Evolutionary conservation across 2,113 vertebrate genomes (phyloP).

Genomic region (Ptychochromis oligacanthus): DNA sequence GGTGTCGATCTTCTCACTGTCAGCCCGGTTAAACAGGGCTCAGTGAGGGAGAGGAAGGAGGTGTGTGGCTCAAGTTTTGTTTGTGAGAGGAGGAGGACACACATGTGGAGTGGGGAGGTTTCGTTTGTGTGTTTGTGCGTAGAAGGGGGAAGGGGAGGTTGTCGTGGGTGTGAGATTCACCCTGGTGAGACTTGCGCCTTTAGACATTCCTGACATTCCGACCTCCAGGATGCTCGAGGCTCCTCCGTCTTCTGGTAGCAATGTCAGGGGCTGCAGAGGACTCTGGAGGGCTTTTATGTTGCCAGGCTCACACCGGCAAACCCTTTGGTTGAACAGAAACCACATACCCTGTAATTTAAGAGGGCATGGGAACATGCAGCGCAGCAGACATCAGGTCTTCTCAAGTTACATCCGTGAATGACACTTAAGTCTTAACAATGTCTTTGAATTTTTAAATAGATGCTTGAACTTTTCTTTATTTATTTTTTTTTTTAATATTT

Average conservation of each 20-base stretch:
- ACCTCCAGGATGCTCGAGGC: slow-evolving; percentile 70
- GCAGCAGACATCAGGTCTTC: slow-evolving; percentile 45
- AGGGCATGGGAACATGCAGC: slow-evolving; percentile 73
- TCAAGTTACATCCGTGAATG: slow-evolving; percentile 61
- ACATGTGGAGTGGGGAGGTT: slow-evolving; percentile 41
- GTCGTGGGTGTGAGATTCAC: slow-evolving; percentile 76
- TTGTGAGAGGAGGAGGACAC: slow-evolving; percentile 42
- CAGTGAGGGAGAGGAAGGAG: slow-evolving; percentile 22
- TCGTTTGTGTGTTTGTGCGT: slow-evolving; percentile 25
- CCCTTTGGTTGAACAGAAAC: slow-evolving; percentile 61
- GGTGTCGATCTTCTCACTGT: slow-evolving; percentile 69
- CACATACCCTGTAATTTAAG: slow-evolving; percentile 75
- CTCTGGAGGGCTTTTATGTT: slow-evolving; percentile 63
- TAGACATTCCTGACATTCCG: slow-evolving; percentile 81
- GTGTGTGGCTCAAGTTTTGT: slow-evolving; percentile 51
- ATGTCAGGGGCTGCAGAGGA: slow-evolving; percentile 63
- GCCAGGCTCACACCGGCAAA: slow-evolving; percentile 44
- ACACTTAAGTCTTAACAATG: slow-evolving; percentile 43
- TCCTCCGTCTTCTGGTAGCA: slow-evolving; percentile 58
- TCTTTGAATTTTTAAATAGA: slow-evolving; percentile 7
- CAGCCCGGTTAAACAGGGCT: slow-evolving; percentile 61
- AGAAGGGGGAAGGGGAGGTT: slow-evolving; percentile 43
- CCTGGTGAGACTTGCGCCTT: slow-evolving; percentile 73
- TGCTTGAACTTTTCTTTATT: not conserved
- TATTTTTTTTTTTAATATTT: not conserved